Evolutionary conservation across 35 echinoderm and acorn worm genomes (phyloP).

Genomic region (Amphiura filiformis): DNA sequence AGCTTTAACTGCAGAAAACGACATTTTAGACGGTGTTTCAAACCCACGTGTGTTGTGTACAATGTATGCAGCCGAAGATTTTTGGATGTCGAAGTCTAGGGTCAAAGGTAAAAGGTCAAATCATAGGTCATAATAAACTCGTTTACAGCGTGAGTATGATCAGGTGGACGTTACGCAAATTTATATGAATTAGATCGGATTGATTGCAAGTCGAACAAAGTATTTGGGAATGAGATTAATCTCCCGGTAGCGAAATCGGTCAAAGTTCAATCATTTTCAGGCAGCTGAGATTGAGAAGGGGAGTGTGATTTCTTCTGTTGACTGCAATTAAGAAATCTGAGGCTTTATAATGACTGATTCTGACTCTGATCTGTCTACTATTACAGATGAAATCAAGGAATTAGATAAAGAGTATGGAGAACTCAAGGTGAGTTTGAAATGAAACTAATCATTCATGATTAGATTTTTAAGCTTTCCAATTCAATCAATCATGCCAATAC

Average conservation of each 20-base stretch:
- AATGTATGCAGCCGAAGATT: not conserved
- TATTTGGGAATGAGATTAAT: not conserved
- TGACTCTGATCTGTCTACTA: not conserved
- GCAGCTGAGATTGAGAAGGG: not conserved
- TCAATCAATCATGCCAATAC: no score
- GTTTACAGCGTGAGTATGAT: not conserved
- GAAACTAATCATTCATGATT: no score
- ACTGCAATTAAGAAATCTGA: no score
- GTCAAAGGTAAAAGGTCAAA: not conserved
- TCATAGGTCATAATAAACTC: not conserved
- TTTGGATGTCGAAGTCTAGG: not conserved
- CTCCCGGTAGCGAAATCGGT: not conserved
- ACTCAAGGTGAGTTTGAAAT: not conserved
- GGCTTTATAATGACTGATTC: not conserved
- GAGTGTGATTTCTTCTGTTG: no score
- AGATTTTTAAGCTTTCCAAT: no score
- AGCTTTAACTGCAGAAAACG: conserved; percentile 33
- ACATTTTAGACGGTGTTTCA: conserved; percentile 26
- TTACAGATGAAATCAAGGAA: not conserved
- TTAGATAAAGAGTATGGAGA: not conserved
- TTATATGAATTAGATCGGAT: no score
- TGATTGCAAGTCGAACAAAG: no score
- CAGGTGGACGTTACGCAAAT: no score
- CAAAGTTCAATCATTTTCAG: not conserved
- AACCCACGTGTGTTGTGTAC: not conserved